Base-by-base conservation (phyloP, 2,888 invertebrate species). In the Synanthedon andrenaeformis region DNA sequence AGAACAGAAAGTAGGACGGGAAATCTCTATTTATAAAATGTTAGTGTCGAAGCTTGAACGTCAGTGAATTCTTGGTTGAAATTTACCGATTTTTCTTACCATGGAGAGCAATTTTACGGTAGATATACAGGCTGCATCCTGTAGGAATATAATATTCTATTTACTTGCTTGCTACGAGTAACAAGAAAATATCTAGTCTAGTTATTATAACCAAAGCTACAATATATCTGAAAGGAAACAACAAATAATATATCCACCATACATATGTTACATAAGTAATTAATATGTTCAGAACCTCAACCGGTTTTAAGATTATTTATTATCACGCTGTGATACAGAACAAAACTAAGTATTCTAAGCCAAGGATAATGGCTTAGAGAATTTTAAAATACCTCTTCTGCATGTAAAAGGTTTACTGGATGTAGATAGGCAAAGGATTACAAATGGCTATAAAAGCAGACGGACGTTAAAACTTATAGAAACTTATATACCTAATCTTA, bases 401-500 rank as follows among this genome's bases (percentile, higher is more conserved):
- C 6, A 35, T 35, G 10, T 10, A 45, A 45, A 2, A 45, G 2
- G 45, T 45, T 42, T 4, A 42, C 45, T 45, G 45, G 3, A 45
- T 45, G 12, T n/a, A n/a, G 14, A 45, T 45, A 45, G 45, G 45
- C 13, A n/a, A 45, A 45, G 45, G 14, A 45, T 45, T 45, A 5
- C 13, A 45, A 45, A 45, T 45, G 5, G 14, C 45, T 45, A 45
- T 45, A 45, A 12, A 45, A 45, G 45, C 13, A 13, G 14, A 45
- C 45, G 45, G 45, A 45, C 45, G 45, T 45, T 13, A 13, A 13
- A 13, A 13, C 13, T 42, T 42, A 42, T 42, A 42, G 42, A 42
- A 28, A 42, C 42, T 45, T 45, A 64, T 59, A 52, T 58, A 56
- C 58, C 59, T 66, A 64, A 69, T 67, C 59, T 62, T 62, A 64